These are phyloP conservation scores for Folsomia manolachei DNA, from an alignment of 2,888 invertebrate genomes.

Conservation along the genomic window DNA sequence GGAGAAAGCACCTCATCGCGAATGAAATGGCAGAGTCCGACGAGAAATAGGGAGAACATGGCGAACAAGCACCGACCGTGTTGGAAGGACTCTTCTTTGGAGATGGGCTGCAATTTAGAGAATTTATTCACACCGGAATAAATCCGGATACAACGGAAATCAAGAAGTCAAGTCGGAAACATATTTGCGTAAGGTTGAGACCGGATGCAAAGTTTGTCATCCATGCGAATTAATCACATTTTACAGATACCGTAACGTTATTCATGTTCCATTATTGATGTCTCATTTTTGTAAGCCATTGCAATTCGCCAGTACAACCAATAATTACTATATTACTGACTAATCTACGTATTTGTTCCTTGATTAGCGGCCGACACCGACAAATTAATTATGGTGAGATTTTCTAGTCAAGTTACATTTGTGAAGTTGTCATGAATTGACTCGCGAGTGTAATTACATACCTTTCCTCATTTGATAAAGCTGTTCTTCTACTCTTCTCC, in stretches of 20 bases:
- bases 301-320: neutral
- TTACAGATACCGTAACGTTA: too few relatives aligned
- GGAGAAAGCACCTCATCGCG: conserved; percentile 46
- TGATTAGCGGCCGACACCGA: conserved; percentile 1
- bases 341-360: neutral
- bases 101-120: conserved; percentile 11
- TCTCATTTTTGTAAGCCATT: neutral
- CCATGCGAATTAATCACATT: neutral
- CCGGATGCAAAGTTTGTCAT: neutral
- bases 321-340: neutral
- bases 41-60: conserved; percentile 33
- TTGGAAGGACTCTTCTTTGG: conserved; percentile 41
- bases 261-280: too few relatives aligned
- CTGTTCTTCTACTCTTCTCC: conserved; percentile 51
- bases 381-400: neutral
- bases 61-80: conserved; percentile 49
- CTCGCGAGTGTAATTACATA: conserved; percentile 50
- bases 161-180: too few relatives aligned
- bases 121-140: neutral
- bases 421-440: neutral
- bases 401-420: too few relatives aligned
- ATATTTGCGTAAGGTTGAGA: too few relatives aligned
- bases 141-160: too few relatives aligned
- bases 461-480: conserved; percentile 58
- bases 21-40: conserved; percentile 46